A percentile compares a stretch with the other conserved stretches of the same genome.
phyloP scores from a whole-genome alignment of 2,888 invertebrate species.

The Brachylomia viminalis region DNA sequence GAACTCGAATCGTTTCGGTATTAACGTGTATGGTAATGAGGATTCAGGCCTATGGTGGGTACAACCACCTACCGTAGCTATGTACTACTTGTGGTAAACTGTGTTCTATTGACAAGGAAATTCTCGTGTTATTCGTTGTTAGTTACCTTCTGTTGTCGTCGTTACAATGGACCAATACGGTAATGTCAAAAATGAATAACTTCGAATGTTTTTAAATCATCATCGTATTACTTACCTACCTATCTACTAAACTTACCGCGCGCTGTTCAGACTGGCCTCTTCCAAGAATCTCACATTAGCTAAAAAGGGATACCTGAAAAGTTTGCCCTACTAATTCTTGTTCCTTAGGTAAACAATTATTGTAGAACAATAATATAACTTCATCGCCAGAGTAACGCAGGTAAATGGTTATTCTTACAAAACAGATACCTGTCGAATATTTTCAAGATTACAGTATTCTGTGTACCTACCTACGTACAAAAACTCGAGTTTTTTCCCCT shows the following conservation, averaged over 20 bases:
- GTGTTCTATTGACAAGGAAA: not conserved
- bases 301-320: not conserved
- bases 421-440: not conserved
- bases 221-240: not conserved
- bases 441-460: not conserved
- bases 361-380: not conserved
- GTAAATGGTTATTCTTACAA: not conserved
- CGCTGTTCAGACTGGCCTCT: not conserved
- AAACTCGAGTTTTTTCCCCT: not conserved
- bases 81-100: conserved; percentile 17
- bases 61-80: conserved; percentile 20
- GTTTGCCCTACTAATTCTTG: not conserved
- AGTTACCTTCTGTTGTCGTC: no score
- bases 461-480: not conserved
- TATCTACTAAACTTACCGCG: not conserved
- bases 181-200: not conserved
- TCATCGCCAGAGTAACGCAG: not conserved
- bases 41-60: conserved; percentile 48
- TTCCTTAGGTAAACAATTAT: not conserved
- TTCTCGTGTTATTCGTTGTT: not conserved
- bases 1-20: conserved; percentile 77
- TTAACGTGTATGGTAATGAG: conserved; percentile 82
- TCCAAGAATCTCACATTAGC: not conserved
- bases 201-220: not conserved
- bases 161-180: not conserved